phyloP scores from a whole-genome alignment of 2,888 invertebrate species.

The Isoperla grammatica region DNA sequence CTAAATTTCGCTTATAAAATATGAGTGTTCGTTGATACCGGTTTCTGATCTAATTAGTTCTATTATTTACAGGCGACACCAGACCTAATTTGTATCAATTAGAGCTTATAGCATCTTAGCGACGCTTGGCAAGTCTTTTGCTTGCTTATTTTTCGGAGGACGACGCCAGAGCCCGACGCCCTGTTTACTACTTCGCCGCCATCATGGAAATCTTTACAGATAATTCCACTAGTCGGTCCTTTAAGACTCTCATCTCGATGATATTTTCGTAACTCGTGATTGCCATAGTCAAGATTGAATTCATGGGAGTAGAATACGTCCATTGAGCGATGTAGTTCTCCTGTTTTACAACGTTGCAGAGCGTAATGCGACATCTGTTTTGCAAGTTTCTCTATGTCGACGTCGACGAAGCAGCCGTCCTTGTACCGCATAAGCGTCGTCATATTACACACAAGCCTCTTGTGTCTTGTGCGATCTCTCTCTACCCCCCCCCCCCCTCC shows the following conservation, averaged over 20 bases:
- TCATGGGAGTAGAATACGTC: no score
- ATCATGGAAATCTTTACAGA: slow-evolving; percentile 6
- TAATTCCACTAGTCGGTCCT: slow-evolving; percentile 1
- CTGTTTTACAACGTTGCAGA: no score
- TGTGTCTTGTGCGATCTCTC: no score
- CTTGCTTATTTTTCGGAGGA: slow-evolving; percentile 11
- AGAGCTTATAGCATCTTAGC: slow-evolving; percentile 29
- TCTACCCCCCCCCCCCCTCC: no score
- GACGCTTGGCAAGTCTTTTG: slow-evolving; percentile 23
- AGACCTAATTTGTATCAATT: slow-evolving; percentile 44
- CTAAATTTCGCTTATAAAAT: slow-evolving; percentile 26
- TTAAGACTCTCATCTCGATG: not conserved
- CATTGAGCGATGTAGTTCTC: no score
- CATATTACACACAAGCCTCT: no score
- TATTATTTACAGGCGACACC: slow-evolving; percentile 42
- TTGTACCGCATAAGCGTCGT: no score
- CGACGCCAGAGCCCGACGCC: not conserved
- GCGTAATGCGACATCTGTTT: no score
- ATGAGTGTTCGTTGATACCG: slow-evolving; percentile 22
- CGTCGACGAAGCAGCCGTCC: no score
- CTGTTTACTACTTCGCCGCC: slow-evolving; percentile 5
- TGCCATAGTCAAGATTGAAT: no score
- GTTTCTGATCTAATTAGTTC: slow-evolving; percentile 40
- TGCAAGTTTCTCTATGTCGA: no score
- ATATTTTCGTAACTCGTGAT: no score